Percentiles rank a stretch among this genome's conserved stretches.
Evolutionary conservation across 2,888 invertebrate genomes (phyloP).

Genomic region (Pilophorus perplexus): DNA sequence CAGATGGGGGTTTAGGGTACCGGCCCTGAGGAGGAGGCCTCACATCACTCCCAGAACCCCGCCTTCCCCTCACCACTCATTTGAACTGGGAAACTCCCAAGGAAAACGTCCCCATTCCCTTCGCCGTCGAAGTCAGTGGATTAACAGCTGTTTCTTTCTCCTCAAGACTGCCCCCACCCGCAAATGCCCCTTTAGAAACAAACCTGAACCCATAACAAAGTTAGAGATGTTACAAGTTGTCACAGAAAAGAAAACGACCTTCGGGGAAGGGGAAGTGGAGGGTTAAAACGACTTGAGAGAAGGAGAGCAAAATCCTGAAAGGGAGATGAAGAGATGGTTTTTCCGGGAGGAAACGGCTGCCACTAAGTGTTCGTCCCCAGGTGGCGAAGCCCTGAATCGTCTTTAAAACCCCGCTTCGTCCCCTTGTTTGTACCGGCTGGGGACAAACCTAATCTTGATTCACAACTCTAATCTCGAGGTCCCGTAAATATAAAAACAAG

Average conservation of each 20-base stretch:
- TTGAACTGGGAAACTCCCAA: no score
- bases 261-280: neutral
- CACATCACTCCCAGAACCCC: no score
- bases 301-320: neutral
- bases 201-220: slow-evolving; percentile 30
- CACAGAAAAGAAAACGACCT: slow-evolving; percentile 5
- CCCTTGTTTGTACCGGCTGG: neutral
- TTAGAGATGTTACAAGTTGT: slow-evolving; percentile 39
- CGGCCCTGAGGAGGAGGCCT: no score
- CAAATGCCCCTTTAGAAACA: no score
- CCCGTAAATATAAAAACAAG: slow-evolving; percentile 41
- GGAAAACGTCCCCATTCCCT: no score
- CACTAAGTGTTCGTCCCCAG: slow-evolving; percentile 33
- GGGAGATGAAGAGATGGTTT: neutral
- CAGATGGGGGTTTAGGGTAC: no score
- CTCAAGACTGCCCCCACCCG: neutral
- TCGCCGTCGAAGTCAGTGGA: slow-evolving; percentile 23
- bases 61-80: no score
- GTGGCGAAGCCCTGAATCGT: slow-evolving; percentile 21
- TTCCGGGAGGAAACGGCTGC: slow-evolving; percentile 6
- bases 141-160: slow-evolving; percentile 39
- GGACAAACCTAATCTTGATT: slow-evolving; percentile 41
- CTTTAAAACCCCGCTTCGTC: slow-evolving; percentile 6
- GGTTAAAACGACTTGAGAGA: neutral
- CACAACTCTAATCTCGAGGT: slow-evolving; percentile 38